These are phyloP conservation scores for Phyto melanocephala DNA, from an alignment of 2,888 invertebrate genomes.

Conservation along the genomic window DNA sequence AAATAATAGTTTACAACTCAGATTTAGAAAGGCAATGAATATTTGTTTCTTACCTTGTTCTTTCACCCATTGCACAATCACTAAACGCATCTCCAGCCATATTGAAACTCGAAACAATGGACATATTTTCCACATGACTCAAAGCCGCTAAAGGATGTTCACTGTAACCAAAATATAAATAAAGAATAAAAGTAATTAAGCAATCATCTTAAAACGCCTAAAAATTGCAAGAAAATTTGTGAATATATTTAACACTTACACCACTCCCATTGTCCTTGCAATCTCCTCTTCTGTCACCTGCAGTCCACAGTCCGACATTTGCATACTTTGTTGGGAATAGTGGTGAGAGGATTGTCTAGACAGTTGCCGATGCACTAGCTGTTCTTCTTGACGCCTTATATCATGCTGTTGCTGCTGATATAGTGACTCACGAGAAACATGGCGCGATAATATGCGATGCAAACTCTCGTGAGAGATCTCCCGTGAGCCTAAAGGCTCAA, in stretches of 20 bases:
- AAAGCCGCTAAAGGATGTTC: constrained; percentile 93
- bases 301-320: constrained; percentile 89
- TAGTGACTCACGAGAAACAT: constrained; percentile 84
- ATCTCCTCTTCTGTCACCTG: constrained; percentile 97
- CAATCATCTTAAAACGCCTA: background rate
- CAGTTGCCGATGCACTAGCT: constrained; percentile 67
- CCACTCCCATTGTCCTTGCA: constrained; percentile 89
- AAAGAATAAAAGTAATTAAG: background rate
- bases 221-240: constrained; percentile 5
- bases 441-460: constrained; percentile 80
- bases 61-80: constrained; percentile 78
- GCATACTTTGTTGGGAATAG: constrained; percentile 83
- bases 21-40: too few species aligned
- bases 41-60: constrained; percentile 74
- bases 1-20: background rate
- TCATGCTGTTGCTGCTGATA: constrained; percentile 78
- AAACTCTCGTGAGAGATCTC: constrained; percentile 91
- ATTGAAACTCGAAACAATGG: constrained; percentile 91
- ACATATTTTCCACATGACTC: constrained; percentile 91
- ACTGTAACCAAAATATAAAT: constrained; percentile 75
- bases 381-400: constrained; percentile 83
- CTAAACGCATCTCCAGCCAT: constrained; percentile 79
- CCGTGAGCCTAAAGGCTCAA: constrained; percentile 88
- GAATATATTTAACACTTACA: constrained; percentile 74
- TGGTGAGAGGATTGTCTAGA: constrained; percentile 81